Evolutionary conservation across 2,888 invertebrate genomes (phyloP), one percentile per base, ranked within the genome.

Genomic region (Neelides folsomi): DNA sequence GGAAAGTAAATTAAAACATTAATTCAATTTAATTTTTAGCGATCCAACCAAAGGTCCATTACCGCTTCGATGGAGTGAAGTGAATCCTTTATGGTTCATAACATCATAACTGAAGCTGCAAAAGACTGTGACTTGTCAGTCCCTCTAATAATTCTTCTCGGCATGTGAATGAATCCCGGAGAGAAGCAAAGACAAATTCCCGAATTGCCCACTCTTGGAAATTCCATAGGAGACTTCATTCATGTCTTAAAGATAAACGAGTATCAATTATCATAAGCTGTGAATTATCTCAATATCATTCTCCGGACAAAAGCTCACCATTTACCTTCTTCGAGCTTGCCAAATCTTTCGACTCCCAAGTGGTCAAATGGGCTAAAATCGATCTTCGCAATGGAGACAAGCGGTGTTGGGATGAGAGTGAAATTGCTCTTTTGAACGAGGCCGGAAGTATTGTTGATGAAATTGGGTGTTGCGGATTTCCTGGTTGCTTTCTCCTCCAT

Each of bases 271-370:
- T 60, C 2, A 42, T 58, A 19, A 56, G 56, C n/a, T 48, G 55
- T 9, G 60, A 60, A 42, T 43, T 60, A 15, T 53, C 56, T 8
- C 60, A 60, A 34, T 52, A 41, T 19, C 60, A 60, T 16, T 58
- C 60, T 7, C 47, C 45, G 13, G 53, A 54, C 12, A 18, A 53
- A 1, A 45, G 53, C 7, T 53, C 53, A 35, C 56, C 56, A 1
- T 56, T 51, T 27, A 50, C 50, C 0, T 56, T 45, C 42, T 15
- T 37, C n/a, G 37, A 34, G 10, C 18, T 36, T 40, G 37, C 56
- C 1, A 6, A 9, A 5, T 3, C 15, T 2, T 53, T 56, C 40
- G 56, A 56, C 27, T 7, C 18, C 10, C 27, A 42, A 7, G 16
- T 45, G 12, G 18, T 40, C 8, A 47, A 53, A 16, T 60, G 58